phyloP scores from a whole-genome alignment of 1,140 invertebrate species.

The Hestina assimilis region DNA sequence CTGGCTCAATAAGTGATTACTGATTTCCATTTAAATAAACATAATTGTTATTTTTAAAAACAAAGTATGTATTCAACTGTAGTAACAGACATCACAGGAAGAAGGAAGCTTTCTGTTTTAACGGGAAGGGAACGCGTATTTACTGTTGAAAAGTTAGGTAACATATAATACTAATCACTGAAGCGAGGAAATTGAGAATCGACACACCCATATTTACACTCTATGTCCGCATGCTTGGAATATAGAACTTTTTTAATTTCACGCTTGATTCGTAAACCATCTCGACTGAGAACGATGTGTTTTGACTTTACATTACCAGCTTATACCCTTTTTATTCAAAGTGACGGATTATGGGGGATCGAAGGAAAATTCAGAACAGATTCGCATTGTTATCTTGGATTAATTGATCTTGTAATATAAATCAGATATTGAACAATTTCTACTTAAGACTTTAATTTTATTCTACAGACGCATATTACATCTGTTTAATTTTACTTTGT shows the following conservation, averaged over 20 bases:
- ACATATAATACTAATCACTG: constrained; percentile 13
- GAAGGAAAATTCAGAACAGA: constrained; percentile 8
- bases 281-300: background rate
- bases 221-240: constrained; percentile 13
- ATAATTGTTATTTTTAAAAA: too few species aligned
- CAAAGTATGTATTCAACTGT: too few species aligned
- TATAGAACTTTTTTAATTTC: constrained; percentile 66
- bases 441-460: too few species aligned
- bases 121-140: background rate
- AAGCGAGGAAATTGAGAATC: constrained; percentile 1
- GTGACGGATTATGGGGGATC: constrained; percentile 11
- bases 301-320: constrained; percentile 6
- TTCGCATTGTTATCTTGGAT: too few species aligned
- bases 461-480: too few species aligned
- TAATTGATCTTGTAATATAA: background rate
- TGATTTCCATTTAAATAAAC: too few species aligned
- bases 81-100: background rate
- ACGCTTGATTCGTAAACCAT: constrained; percentile 36
- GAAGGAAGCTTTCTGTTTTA: background rate
- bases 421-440: too few species aligned
- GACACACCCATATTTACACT: constrained; percentile 8
- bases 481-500: too few species aligned
- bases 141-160: background rate
- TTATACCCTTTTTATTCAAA: constrained; percentile 6
- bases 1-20: too few species aligned